phyloP scores from a whole-genome alignment of 2,888 invertebrate species.

The Loripinus fragilis region DNA sequence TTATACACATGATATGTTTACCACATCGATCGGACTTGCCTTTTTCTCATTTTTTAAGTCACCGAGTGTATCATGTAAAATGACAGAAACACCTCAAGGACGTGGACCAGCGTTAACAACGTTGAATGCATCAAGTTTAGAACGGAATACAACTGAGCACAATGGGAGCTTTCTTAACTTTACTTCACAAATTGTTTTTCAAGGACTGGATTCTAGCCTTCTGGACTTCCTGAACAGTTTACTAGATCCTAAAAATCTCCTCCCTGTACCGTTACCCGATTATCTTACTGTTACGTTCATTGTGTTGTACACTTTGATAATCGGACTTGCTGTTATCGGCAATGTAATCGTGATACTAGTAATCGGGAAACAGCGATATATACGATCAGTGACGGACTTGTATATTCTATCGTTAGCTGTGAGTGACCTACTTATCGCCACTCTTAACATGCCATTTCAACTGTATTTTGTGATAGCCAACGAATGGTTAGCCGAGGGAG shows the following conservation, averaged over 20 bases:
- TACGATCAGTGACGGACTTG: slow-evolving; percentile 70
- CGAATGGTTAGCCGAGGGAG: slow-evolving; percentile 73
- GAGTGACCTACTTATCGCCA: slow-evolving; percentile 73
- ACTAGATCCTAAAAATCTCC: slow-evolving; percentile 35
- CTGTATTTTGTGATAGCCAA: slow-evolving; percentile 65
- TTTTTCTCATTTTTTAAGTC: too few species aligned
- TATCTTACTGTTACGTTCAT: slow-evolving; percentile 56
- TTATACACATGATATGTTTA: too few species aligned
- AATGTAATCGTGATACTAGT: slow-evolving; percentile 70
- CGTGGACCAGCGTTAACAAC: not conserved
- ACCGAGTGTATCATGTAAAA: too few species aligned
- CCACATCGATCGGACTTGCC: too few species aligned
- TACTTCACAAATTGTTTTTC: too few species aligned
- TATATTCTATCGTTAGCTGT: slow-evolving; percentile 75
- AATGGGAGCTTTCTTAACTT: not conserved
- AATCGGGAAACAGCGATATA: slow-evolving; percentile 55
- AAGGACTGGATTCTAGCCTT: not conserved
- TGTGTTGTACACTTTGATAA: slow-evolving; percentile 66
- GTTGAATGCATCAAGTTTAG: not conserved
- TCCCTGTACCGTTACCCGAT: slow-evolving; percentile 62
- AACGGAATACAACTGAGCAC: not conserved
- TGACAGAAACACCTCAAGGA: too few species aligned
- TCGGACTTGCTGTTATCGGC: slow-evolving; percentile 66
- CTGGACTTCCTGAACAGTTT: not conserved
- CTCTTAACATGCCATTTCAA: slow-evolving; percentile 74